Evolutionary conservation across 2,888 invertebrate species (phyloP).

Genomic region (Drosophila cognata): DNA sequence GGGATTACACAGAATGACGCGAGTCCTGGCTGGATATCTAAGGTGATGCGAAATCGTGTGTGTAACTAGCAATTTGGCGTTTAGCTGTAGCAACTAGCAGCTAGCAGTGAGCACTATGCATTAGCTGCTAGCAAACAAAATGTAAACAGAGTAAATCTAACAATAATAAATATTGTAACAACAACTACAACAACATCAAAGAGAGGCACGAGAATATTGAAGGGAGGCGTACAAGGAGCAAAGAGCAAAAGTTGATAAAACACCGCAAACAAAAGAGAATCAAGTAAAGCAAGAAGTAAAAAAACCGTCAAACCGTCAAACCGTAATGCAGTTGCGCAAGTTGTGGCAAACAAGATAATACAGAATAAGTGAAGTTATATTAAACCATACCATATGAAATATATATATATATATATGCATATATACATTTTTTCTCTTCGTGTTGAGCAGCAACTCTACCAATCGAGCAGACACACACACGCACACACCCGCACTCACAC

Average conservation of each 20-base stretch:
- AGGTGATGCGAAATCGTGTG: conserved; percentile 50
- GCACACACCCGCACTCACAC: conserved; percentile 6
- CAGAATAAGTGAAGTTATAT: conserved; percentile 46
- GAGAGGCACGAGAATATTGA: conserved; percentile 33
- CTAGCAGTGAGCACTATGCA: conserved; percentile 29
- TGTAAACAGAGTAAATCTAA: conserved; percentile 20
- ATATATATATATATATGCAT: conserved; percentile 40
- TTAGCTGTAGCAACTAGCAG: conserved; percentile 43
- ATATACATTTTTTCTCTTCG: conserved; percentile 52
- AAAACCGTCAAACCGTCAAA: conserved; percentile 2
- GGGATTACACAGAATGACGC: conserved; percentile 95
- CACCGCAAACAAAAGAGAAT: not conserved
- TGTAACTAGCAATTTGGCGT: conserved; percentile 56
- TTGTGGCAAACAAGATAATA: conserved; percentile 36
- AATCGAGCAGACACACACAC: conserved; percentile 14
- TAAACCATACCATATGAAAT: conserved; percentile 44
- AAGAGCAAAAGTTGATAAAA: conserved; percentile 3
- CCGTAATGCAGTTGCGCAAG: conserved; percentile 30
- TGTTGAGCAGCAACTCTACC: conserved; percentile 50
- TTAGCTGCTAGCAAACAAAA: conserved; percentile 26
- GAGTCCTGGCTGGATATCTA: conserved; percentile 80
- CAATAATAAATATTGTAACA: conserved; percentile 11
- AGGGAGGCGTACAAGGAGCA: conserved; percentile 10
- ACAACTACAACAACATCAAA: conserved; percentile 21
- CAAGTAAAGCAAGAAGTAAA: not conserved